Evolutionary conservation across 2,888 invertebrate genomes (phyloP).

Genomic region (Elysia crispata): DNA sequence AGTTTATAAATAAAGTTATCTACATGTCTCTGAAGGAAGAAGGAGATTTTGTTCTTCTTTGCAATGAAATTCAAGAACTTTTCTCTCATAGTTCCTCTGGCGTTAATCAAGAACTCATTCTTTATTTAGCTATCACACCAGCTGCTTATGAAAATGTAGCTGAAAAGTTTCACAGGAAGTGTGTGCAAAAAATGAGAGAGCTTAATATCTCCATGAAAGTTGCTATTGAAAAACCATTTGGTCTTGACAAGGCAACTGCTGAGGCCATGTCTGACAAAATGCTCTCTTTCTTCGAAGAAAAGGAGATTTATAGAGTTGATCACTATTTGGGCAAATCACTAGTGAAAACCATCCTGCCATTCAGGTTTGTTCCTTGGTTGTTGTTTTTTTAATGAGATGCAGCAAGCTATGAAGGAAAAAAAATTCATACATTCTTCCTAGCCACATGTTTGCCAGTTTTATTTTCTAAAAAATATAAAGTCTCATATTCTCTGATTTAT

Average conservation of each 20-base stretch:
- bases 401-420: too few relatives aligned
- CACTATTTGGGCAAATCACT: slow-evolving; percentile 90
- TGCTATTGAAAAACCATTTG: slow-evolving; percentile 99
- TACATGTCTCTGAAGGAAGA: slow-evolving; percentile 67
- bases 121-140: slow-evolving; percentile 50
- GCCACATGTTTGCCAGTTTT: too few relatives aligned
- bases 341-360: slow-evolving; percentile 72
- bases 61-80: slow-evolving; percentile 24
- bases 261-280: slow-evolving; percentile 90
- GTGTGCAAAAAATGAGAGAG: background rate
- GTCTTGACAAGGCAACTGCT: slow-evolving; percentile 91
- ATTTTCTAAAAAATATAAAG: too few relatives aligned
- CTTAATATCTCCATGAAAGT: slow-evolving; percentile 86
- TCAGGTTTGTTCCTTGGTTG: slow-evolving; percentile 69
- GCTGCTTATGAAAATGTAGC: slow-evolving; percentile 42
- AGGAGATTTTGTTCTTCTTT: slow-evolving; percentile 61
- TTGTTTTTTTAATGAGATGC: too few relatives aligned
- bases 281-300: slow-evolving; percentile 85
- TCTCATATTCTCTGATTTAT: too few relatives aligned
- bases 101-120: slow-evolving; percentile 39
- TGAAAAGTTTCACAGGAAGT: slow-evolving; percentile 37
- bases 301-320: slow-evolving; percentile 97
- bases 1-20: slow-evolving; percentile 63
- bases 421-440: too few relatives aligned
- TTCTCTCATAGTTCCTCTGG: background rate